phyloP scores from a whole-genome alignment of 2,888 invertebrate species.

The Cosmopolites sordidus region DNA sequence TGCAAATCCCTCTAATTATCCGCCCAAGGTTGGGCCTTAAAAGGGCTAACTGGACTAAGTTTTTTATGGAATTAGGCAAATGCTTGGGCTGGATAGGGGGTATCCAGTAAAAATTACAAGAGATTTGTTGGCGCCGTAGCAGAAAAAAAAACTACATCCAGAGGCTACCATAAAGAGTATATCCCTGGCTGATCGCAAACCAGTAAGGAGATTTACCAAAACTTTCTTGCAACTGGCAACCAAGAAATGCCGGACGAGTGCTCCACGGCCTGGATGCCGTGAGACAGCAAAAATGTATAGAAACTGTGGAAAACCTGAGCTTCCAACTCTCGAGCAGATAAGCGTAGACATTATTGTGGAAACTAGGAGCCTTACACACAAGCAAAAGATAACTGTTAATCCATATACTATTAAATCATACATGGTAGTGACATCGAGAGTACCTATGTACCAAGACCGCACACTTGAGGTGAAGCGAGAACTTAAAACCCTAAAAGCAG shows the following conservation, averaged over 20 bases:
- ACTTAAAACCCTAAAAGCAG: conserved; percentile 7
- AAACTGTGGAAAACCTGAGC: too few relatives aligned
- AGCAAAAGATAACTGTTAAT: neutral
- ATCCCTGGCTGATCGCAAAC: neutral
- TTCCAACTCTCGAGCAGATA: conserved; percentile 15
- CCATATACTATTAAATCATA: conserved; percentile 6
- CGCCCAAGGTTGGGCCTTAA: too few relatives aligned
- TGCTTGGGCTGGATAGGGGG: too few relatives aligned
- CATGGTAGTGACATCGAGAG: conserved; percentile 20
- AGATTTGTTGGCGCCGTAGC: too few relatives aligned
- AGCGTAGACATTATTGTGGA: conserved; percentile 2
- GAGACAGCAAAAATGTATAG: conserved; percentile 13
- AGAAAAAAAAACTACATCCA: neutral
- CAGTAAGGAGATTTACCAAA: neutral
- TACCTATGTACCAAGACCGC: conserved; percentile 13
- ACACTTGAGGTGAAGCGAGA: conserved; percentile 17
- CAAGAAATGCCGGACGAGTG: conserved; percentile 20
- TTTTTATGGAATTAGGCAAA: too few relatives aligned
- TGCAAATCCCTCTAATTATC: too few relatives aligned
- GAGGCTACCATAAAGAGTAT: neutral
- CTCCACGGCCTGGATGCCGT: too few relatives aligned
- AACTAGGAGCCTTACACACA: neutral
- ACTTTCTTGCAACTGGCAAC: too few relatives aligned
- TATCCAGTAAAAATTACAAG: too few relatives aligned
- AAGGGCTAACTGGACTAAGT: too few relatives aligned